Evolutionary conservation across 2,888 invertebrate genomes (phyloP), one percentile per base, ranked within the genome.

Genomic region (Mechanitis mazaeus): DNA sequence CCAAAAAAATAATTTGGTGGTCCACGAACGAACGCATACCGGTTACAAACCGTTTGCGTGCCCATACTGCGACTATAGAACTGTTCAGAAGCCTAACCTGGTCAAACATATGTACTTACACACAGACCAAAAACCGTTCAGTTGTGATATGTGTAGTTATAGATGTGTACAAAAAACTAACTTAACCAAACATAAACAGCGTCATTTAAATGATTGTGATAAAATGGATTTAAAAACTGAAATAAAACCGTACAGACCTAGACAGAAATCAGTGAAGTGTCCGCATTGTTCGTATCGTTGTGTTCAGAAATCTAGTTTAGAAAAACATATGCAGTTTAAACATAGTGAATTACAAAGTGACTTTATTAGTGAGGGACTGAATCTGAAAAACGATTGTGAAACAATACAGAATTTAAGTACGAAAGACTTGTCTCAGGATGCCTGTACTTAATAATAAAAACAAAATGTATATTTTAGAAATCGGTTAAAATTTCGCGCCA

Each of bases 81-180:
- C 91, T 0, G 91, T 90, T 0, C 91, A 91, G 54, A 91, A 91
- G 73, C 91, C 91, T 0, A 91, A 91, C 64, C 72, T 91, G 71
- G 91, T 91, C 0, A 91, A 91, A 68, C 91, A 91, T 56, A 90
- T 91, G 91, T 91, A 91, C 54, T 61, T 91, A 11, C 91, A 91
- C 47, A 91, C 91, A 0, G 89, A 91, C 38, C 87, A 90, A 54
- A 91, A 90, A 59, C 90, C 90, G 0, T 91, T 89, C 58, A 84
- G 87, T 11, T 91, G 91, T 63, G 91, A 91, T 47, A 70, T 87
- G 67, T 91, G 91, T 60, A 87, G 77, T 45, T 91, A 91, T 58
- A 74, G 85, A 1, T 91, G 91, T 57, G 91, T 91, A 0, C 91
- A 91, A 59, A 91, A 91, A 68, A 90, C 91, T 0, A 91, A 91